Evolutionary conservation across 1,140 invertebrate species (phyloP).

Genomic region (Rhizoglyphus robini): DNA sequence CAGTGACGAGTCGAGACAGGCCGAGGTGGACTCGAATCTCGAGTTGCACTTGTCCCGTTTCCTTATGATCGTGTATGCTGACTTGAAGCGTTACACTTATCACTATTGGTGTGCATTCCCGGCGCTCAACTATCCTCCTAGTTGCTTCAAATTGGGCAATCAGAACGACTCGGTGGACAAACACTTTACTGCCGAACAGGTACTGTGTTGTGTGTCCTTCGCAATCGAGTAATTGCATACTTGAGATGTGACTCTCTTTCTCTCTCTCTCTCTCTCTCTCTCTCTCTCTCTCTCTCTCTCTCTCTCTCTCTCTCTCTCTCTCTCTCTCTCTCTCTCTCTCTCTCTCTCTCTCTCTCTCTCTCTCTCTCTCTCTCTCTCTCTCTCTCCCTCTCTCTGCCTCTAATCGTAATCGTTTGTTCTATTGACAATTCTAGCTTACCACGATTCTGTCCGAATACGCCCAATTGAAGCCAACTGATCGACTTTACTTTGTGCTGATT

Average conservation of each 20-base stretch:
- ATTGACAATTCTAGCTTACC: too few relatives aligned
- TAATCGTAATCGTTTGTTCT: too few relatives aligned
- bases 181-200: constrained; percentile 24
- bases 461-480: constrained; percentile 30
- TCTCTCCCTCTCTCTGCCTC: too few relatives aligned
- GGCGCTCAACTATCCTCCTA: constrained; percentile 46
- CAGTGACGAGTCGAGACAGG: constrained; percentile 46
- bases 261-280: too few relatives aligned
- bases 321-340: too few relatives aligned
- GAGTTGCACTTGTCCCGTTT: constrained; percentile 18
- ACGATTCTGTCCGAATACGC: constrained; percentile 32
- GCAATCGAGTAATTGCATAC: too few relatives aligned
- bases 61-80: constrained; percentile 36
- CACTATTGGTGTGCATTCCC: constrained; percentile 92
- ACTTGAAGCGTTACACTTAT: constrained; percentile 82
- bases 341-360: too few relatives aligned
- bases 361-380: too few relatives aligned
- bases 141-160: constrained; percentile 22
- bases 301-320: too few relatives aligned
- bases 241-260: too few relatives aligned
- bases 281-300: too few relatives aligned
- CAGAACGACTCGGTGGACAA: constrained; percentile 12
- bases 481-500: neutral
- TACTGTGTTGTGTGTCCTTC: too few relatives aligned
- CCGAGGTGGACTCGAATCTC: constrained; percentile 43